A percentile compares a stretch with the other conserved stretches of the same genome.
phyloP scores from a whole-genome alignment of 2,797 vertebrate species.

The Arctocebus calabarensis region DNA sequence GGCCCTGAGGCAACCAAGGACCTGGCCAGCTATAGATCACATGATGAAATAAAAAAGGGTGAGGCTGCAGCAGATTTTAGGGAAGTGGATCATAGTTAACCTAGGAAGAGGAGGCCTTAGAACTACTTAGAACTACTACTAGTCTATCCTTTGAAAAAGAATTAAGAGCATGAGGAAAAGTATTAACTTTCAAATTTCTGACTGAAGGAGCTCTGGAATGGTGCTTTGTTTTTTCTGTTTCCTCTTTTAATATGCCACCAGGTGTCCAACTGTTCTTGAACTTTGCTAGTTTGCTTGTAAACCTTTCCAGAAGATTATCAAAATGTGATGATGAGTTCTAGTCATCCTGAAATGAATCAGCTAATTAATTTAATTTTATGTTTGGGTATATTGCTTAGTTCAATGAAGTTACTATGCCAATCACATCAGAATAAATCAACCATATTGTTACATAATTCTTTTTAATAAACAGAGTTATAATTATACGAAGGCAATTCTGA shows the following conservation, averaged over 20 bases:
- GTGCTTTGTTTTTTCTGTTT: neutral
- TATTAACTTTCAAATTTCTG: constrained; percentile 32
- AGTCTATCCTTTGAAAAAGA: neutral
- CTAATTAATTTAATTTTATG: constrained; percentile 85
- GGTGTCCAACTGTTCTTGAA: constrained; percentile 7
- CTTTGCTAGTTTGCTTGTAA: constrained; percentile 59
- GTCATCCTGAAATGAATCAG: constrained; percentile 83
- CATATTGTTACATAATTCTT: constrained; percentile 88
- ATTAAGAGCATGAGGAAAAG: neutral
- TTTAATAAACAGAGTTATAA: constrained; percentile 88
- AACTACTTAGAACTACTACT: neutral
- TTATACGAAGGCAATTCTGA: constrained; percentile 86
- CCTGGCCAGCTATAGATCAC: neutral
- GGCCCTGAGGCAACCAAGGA: neutral
- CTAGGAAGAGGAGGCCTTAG: neutral
- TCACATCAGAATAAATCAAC: constrained; percentile 88
- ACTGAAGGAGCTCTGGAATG: neutral
- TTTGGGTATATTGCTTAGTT: constrained; percentile 80
- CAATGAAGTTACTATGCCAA: constrained; percentile 88
- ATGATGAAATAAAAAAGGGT: neutral
- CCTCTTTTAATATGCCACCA: neutral
- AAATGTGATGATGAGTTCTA: constrained; percentile 74
- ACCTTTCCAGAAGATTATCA: constrained; percentile 78
- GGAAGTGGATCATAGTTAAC: neutral
- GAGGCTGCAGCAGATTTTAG: neutral